phyloP scores from a whole-genome alignment of 1,140 invertebrate genomes.

The Drosophila athabasca region DNA sequence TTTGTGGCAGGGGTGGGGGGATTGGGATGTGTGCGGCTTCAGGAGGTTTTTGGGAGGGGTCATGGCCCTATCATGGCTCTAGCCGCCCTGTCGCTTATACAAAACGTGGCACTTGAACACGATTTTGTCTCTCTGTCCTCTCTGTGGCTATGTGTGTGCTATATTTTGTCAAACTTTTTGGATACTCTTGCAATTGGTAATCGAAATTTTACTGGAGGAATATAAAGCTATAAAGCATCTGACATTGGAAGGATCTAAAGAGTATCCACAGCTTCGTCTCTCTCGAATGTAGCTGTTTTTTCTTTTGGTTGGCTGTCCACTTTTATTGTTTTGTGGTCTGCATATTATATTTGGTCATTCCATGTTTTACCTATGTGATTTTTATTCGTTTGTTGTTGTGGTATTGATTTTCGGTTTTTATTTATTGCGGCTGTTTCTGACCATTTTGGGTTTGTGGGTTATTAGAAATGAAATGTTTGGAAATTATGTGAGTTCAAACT shows the following conservation, averaged over 20 bases:
- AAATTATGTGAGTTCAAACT: constrained; percentile 72
- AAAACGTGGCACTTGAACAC: constrained; percentile 74
- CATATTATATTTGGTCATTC: constrained; percentile 77
- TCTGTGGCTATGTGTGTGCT: constrained; percentile 9
- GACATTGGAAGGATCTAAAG: too few relatives aligned
- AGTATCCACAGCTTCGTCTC: too few relatives aligned
- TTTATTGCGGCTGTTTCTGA: constrained; percentile 60
- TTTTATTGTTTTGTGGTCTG: constrained; percentile 76
- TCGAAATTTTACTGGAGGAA: too few relatives aligned
- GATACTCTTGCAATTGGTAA: too few relatives aligned
- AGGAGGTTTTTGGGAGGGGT: constrained; percentile 32
- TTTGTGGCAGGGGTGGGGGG: constrained; percentile 4
- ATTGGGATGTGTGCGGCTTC: constrained; percentile 1
- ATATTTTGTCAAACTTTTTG: constrained; percentile 25
- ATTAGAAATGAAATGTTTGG: constrained; percentile 57
- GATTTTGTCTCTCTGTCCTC: constrained; percentile 23
- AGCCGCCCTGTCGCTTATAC: constrained; percentile 59
- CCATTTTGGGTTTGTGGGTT: constrained; percentile 59
- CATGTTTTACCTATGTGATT: constrained; percentile 71
- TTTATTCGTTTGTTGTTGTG: constrained; percentile 44
- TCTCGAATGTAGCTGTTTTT: neutral
- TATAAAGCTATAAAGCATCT: too few relatives aligned
- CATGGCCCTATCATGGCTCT: constrained; percentile 55
- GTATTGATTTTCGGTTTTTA: constrained; percentile 64
- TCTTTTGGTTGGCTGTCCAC: constrained; percentile 47